A percentile compares a stretch with the other conserved stretches of the same genome.
Evolutionary conservation across 2,113 vertebrate species (phyloP).

Genomic region (Ardeotis arabs): DNA sequence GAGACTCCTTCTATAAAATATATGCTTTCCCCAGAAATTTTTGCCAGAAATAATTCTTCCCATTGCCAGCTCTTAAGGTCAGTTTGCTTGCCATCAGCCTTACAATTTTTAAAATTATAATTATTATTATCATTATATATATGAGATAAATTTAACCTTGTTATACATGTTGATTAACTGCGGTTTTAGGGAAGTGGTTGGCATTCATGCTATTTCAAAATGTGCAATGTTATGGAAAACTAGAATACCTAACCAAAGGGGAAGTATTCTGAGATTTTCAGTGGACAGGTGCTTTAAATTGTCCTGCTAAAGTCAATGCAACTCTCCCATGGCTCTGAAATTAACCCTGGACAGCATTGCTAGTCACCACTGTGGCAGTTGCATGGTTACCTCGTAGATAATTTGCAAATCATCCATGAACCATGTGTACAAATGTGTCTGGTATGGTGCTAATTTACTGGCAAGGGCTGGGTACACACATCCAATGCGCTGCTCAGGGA

Average conservation of each 20-base stretch:
- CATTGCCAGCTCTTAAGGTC: not conserved
- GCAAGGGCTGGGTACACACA: not conserved
- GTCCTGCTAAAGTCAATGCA: not conserved
- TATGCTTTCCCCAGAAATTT: not conserved
- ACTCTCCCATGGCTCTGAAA: not conserved
- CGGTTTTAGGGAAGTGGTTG: not conserved
- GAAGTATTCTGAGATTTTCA: not conserved
- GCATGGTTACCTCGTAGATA: not conserved
- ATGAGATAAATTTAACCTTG: not conserved
- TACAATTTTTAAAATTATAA: not conserved
- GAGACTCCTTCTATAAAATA: not conserved
- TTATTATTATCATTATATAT: not conserved
- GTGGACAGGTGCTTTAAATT: not conserved
- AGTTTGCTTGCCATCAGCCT: not conserved
- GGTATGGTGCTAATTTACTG: not conserved
- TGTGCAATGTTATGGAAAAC: not conserved
- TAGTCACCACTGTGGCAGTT: not conserved
- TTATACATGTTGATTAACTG: not conserved
- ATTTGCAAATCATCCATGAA: not conserved
- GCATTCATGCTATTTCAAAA: not conserved
- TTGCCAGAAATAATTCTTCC: not conserved
- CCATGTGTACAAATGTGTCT: not conserved
- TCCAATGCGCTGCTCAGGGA: not conserved
- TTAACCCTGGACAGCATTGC: not conserved
- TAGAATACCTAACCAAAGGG: not conserved